Conservation (phyloP, 2,113 vertebrate genomes). For the Phylloscopus trochiloides region DNA sequence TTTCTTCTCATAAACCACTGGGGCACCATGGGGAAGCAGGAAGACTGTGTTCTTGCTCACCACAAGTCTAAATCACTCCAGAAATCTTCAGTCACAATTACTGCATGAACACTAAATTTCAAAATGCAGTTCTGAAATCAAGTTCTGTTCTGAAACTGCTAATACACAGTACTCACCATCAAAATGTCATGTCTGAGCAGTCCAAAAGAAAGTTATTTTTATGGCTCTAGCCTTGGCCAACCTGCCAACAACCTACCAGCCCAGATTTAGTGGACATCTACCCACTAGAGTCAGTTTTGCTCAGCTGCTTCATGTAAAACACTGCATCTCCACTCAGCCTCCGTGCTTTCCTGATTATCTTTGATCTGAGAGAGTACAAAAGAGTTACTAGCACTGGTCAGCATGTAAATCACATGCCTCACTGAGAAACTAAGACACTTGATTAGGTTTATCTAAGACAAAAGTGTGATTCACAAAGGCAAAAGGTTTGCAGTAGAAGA, state of each 20-base stretch:
- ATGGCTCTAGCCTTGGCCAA: background rate
- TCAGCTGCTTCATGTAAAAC: background rate
- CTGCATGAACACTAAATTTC: background rate
- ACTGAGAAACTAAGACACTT: background rate
- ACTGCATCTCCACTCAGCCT: background rate
- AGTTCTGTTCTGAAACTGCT: background rate
- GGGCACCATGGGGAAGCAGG: rapidly evolving
- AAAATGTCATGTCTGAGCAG: background rate
- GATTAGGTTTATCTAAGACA: background rate
- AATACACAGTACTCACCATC: background rate
- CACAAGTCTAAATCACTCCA: background rate
- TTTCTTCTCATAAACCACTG: background rate
- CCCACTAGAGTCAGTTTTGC: background rate
- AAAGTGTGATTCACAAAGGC: background rate
- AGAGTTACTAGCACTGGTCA: background rate
- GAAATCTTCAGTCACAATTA: background rate
- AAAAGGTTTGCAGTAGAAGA: background rate
- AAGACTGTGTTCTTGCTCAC: background rate
- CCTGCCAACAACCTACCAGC: background rate
- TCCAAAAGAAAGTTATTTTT: background rate
- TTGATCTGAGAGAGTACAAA: background rate
- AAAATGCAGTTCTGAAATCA: background rate
- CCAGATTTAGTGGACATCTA: background rate
- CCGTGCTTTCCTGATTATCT: background rate
- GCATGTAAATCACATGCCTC: background rate